phyloP scores from a whole-genome alignment of 2,888 invertebrate species.

The Mythimna ferrago region DNA sequence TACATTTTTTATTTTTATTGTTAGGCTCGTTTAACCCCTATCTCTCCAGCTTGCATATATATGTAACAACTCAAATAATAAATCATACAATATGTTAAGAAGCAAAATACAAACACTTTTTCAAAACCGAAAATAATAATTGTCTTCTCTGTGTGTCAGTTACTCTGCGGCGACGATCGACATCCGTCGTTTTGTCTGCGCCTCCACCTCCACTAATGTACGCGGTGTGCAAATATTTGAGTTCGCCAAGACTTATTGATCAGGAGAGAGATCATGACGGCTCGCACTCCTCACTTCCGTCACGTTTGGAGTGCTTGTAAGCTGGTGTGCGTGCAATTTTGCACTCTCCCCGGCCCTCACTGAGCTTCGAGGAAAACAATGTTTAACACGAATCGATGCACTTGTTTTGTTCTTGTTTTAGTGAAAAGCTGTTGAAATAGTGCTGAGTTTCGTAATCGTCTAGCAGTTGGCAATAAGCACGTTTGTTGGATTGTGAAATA shows the following conservation, averaged over 20 bases:
- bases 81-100: too few species aligned
- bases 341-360: constrained; percentile 46
- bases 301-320: constrained; percentile 87
- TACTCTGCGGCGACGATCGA: constrained; percentile 63
- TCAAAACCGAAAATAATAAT: too few species aligned
- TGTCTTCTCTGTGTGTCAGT: constrained; percentile 27
- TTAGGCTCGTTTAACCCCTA: too few species aligned
- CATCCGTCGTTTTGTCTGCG: constrained; percentile 73
- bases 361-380: constrained; percentile 45
- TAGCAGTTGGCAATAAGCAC: constrained; percentile 1
- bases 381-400: constrained; percentile 45
- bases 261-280: constrained; percentile 82
- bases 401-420: constrained; percentile 23
- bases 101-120: too few species aligned
- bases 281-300: constrained; percentile 81
- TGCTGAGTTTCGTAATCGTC: background rate
- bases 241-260: constrained; percentile 86
- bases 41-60: too few species aligned
- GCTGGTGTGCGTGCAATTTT: constrained; percentile 74
- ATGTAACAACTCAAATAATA: too few species aligned
- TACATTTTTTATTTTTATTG: too few species aligned
- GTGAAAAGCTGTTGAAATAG: constrained; percentile 25
- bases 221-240: constrained; percentile 88
- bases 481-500: constrained; percentile 3
- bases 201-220: constrained; percentile 81